Evolutionary conservation across 2,113 vertebrate species (phyloP).

Genomic region (Laticauda laticaudata): DNA sequence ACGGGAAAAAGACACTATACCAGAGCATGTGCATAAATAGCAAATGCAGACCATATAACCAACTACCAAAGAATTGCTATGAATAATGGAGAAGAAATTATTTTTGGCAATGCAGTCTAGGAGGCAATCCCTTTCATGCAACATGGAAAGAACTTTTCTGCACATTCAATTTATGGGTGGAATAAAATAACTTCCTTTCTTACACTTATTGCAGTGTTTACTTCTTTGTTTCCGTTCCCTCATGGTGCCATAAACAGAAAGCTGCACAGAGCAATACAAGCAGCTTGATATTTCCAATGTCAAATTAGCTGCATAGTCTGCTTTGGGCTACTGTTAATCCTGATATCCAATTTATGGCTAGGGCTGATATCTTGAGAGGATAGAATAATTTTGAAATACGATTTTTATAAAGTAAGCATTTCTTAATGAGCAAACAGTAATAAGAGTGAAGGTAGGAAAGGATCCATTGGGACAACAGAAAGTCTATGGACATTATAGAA

Average conservation of each 20-base stretch:
- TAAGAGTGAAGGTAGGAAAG: not conserved
- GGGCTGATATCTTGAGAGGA: not conserved
- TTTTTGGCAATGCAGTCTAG: not conserved
- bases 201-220: not conserved
- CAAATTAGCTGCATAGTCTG: not conserved
- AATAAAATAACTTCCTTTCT: slow-evolving; percentile 11
- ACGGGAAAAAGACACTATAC: not conserved
- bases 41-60: slow-evolving; percentile 24
- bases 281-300: not conserved
- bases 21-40: slow-evolving; percentile 8
- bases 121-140: not conserved
- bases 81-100: slow-evolving; percentile 38
- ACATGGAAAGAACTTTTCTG: not conserved
- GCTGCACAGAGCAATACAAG: not conserved
- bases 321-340: not conserved
- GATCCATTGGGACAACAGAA: not conserved
- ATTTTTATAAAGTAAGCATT: not conserved
- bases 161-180: slow-evolving; percentile 1
- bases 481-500: not conserved
- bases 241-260: not conserved
- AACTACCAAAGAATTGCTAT: slow-evolving; percentile 57
- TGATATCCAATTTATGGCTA: not conserved
- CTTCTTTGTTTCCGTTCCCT: not conserved
- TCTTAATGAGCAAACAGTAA: not conserved
- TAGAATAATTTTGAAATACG: not conserved